Conservation (phyloP, 2,113 vertebrate genomes). For the Corythoichthys haematopterus region DNA sequence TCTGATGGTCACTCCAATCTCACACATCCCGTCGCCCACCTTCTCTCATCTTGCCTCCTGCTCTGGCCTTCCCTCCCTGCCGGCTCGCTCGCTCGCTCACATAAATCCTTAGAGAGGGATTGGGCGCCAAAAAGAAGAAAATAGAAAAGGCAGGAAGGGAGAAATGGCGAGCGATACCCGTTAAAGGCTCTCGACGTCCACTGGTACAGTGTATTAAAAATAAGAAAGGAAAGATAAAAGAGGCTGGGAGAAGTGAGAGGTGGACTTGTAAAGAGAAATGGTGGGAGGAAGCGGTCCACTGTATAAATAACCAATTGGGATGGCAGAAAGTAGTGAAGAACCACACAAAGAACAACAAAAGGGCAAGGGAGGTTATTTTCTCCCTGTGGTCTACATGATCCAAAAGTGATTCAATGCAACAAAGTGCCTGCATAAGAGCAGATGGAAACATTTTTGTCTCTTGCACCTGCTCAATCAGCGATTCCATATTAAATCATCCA, state of each 20-base stretch:
- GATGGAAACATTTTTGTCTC: constrained; percentile 15
- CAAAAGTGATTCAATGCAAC: constrained; percentile 2
- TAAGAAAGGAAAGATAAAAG: constrained; percentile 46
- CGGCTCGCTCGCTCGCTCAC: constrained; percentile 12
- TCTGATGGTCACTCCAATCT: constrained; percentile 39
- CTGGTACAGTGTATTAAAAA: constrained; percentile 31
- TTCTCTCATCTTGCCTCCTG: constrained; percentile 4
- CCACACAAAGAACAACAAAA: not conserved
- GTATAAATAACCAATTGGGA: constrained; percentile 52
- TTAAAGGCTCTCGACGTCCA: constrained; percentile 42
- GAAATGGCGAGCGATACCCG: constrained; percentile 24
- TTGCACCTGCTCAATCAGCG: not conserved
- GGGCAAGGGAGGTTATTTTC: not conserved
- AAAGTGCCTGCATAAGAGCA: constrained; percentile 16
- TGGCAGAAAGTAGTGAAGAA: not conserved
- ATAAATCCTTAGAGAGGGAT: constrained; percentile 40
- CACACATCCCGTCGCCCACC: constrained; percentile 1
- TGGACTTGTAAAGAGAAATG: constrained; percentile 52
- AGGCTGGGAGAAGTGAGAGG: constrained; percentile 29
- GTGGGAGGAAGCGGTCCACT: constrained; percentile 45
- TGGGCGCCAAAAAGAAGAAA: not conserved
- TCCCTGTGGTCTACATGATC: constrained; percentile 5
- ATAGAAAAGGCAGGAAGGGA: constrained; percentile 7
- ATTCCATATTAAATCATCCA: not conserved
- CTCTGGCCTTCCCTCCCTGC: constrained; percentile 11